Evolutionary conservation across 1,140 invertebrate genomes (phyloP), one percentile per base, ranked within the genome.

Genomic region (Lysiphlebus fabarum): DNA sequence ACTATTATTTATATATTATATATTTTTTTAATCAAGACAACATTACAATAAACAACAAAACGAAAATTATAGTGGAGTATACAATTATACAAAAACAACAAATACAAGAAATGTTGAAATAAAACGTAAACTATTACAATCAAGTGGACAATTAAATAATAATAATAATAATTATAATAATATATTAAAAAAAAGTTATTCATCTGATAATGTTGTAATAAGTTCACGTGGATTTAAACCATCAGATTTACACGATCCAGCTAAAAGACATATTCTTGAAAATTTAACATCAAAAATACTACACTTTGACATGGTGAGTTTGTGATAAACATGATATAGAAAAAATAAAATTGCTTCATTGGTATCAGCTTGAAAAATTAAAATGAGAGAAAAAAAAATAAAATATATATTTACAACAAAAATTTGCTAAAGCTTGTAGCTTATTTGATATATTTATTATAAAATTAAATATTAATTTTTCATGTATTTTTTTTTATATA

Each of bases 241-340:
- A 2, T 92, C 90, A 0, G 91, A 94, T 73, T 84, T 87, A 69
- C 85, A 85, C 74, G 89, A 94, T 75, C 89, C 90, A 1, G 76
- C 81, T 48, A 93, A 93, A 75, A 86, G 85, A 70, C 85, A 87
- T 66, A 90, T 92, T 76, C 83, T 94, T 53, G 87, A 88, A 57
- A 84, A 85, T 68, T 82, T 94, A 63, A 91, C 90, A 63, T 83
- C 86, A 65, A 86, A 86, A 72, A 85, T 92, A 70, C 87, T 90
- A 70, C 88, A 89, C 81, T 83, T 89, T 78, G 86, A 86, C 71
- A 84, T 88, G 86, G 87, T 90, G 81, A 85, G 86, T 84, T 59
- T 40, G 11, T 49, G 48, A 17, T 17, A 36, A 63, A 58, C 59
- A n/a, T 33, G 6, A 40, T 5, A 7, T 2, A 17, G 7, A 9